A percentile compares a stretch with the other conserved stretches of the same genome.
Evolutionary conservation across 1,140 invertebrate genomes (phyloP).

Genomic region (Achatina immaculata): DNA sequence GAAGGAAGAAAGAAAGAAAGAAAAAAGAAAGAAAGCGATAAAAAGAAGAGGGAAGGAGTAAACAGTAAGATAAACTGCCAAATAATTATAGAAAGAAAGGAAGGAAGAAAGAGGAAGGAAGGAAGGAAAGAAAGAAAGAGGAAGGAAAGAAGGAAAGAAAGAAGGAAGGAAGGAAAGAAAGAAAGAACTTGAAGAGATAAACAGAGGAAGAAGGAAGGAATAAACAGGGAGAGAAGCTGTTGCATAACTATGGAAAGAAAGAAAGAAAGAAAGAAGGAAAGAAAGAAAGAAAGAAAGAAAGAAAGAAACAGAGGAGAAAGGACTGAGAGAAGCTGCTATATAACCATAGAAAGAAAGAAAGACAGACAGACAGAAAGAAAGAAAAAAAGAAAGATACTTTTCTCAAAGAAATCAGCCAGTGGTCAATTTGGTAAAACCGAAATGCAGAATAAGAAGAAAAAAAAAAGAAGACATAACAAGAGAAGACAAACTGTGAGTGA

Average conservation of each 20-base stretch:
- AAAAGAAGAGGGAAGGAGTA: neutral
- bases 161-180: neutral
- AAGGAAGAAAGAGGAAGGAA: neutral
- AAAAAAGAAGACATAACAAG: no score
- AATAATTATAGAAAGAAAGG: neutral
- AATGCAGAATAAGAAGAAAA: no score
- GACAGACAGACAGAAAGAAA: no score
- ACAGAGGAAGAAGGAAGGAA: neutral
- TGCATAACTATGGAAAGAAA: no score
- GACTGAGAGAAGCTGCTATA: no score
- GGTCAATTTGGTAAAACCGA: no score
- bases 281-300: neutral
- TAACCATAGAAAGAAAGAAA: no score
- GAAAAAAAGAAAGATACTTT: no score
- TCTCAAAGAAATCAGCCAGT: no score
- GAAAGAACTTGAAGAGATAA: neutral
- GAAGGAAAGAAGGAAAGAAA: neutral
- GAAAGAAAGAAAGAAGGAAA: no score
- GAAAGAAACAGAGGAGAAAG: no score
- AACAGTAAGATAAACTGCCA: neutral
- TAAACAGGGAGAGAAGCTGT: neutral
- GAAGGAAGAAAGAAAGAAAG: neutral
- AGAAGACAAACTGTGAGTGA: no score
- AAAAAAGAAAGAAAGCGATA: neutral
- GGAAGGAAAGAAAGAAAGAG: neutral